Evolutionary conservation across 2,888 invertebrate species (phyloP).

Genomic region (Oasisia sp.): DNA sequence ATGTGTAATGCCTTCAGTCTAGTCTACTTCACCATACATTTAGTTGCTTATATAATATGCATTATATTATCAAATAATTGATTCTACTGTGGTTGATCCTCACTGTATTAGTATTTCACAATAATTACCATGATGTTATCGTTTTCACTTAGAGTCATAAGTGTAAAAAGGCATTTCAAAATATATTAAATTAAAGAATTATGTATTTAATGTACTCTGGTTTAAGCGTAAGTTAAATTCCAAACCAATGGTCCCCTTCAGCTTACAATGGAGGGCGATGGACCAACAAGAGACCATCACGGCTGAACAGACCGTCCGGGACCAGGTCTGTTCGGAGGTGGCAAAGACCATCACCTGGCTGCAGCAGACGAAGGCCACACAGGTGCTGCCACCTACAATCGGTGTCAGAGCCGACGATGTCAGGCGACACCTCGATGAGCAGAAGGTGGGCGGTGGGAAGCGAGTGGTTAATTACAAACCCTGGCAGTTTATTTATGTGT

Average conservation of each 20-base stretch:
- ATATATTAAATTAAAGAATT: no score
- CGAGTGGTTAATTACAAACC: neutral
- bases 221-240: neutral
- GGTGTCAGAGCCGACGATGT: slow-evolving; percentile 39
- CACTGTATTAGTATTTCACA: no score
- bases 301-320: slow-evolving; percentile 53
- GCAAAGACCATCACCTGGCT: slow-evolving; percentile 50
- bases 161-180: no score
- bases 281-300: slow-evolving; percentile 48
- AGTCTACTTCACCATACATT: no score
- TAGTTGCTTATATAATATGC: no score
- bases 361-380: slow-evolving; percentile 43
- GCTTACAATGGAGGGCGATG: slow-evolving; percentile 48
- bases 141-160: neutral
- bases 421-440: slow-evolving; percentile 47
- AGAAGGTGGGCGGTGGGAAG: slow-evolving; percentile 48
- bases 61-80: no score
- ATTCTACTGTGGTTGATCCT: no score
- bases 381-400: slow-evolving; percentile 37
- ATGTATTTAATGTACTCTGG: neutral
- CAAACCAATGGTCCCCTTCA: slow-evolving; percentile 35
- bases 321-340: slow-evolving; percentile 50
- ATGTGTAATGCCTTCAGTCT: no score
- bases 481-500: neutral
- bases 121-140: neutral